Percentiles rank a stretch among this genome's conserved stretches.
Conservation (phyloP, 2,113 vertebrate species). For the Cervus canadensis region DNA sequence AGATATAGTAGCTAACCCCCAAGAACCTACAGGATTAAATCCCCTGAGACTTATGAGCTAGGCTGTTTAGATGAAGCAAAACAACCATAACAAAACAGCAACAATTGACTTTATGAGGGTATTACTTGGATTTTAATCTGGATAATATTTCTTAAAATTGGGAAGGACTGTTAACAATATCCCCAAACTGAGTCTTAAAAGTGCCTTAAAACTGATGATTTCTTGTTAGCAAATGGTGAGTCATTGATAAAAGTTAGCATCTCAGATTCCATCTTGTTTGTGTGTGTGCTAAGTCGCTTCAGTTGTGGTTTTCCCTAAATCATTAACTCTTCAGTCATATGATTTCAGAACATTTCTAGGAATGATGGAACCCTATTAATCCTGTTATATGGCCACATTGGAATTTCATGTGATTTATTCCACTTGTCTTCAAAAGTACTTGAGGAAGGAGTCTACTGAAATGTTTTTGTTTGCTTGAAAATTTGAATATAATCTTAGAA, state of each 20-base stretch:
- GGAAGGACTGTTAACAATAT: neutral
- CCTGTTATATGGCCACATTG: neutral
- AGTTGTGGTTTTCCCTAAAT: neutral
- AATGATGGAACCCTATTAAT: neutral
- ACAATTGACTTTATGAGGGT: neutral
- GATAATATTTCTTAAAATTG: neutral
- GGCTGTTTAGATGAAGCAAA: neutral
- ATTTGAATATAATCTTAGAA: neutral
- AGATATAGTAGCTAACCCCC: neutral
- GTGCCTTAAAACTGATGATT: neutral
- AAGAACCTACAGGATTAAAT: neutral
- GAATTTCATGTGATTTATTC: neutral
- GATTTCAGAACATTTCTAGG: neutral
- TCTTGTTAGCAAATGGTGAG: neutral
- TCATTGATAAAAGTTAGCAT: neutral
- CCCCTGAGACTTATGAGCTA: neutral
- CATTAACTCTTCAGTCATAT: neutral
- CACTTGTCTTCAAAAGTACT: neutral
- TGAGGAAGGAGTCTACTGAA: neutral
- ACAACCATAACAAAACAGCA: neutral
- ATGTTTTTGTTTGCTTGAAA: neutral
- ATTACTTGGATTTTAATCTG: neutral
- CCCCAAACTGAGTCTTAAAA: neutral
- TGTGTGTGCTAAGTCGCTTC: neutral
- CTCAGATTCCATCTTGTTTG: neutral